These are phyloP conservation scores for Typhlomys cinereus DNA, from an alignment of 2,113 vertebrate genomes.

Conservation along the genomic window DNA sequence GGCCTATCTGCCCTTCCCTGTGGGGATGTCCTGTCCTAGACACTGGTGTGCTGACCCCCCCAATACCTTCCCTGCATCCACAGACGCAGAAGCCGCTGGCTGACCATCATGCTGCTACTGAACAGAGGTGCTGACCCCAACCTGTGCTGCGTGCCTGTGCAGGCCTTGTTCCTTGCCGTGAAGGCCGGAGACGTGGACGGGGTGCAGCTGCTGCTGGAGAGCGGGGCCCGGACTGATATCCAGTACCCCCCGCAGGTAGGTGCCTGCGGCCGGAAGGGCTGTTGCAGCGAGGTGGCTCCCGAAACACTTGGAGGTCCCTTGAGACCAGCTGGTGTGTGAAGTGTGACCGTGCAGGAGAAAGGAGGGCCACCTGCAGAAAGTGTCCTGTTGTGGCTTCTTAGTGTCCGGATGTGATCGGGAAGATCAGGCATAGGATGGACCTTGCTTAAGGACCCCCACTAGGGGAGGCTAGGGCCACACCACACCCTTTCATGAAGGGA, in stretches of 20 bases:
- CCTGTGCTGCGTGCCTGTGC: constrained; percentile 84
- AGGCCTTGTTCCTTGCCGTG: constrained; percentile 88
- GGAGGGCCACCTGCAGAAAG: not conserved
- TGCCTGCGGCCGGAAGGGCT: rapidly evolving
- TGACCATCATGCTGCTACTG: constrained; percentile 88
- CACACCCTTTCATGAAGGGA: no score
- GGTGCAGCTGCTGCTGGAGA: constrained; percentile 87
- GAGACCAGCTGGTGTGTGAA: not conserved
- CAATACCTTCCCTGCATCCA: no score
- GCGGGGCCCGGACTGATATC: constrained; percentile 87
- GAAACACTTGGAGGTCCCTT: no score
- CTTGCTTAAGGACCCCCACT: not conserved
- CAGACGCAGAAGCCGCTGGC: constrained; percentile 83
- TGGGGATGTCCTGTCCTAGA: not conserved
- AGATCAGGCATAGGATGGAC: not conserved
- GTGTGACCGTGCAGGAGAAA: not conserved
- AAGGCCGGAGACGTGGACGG: constrained; percentile 86
- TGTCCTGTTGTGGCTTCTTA: not conserved
- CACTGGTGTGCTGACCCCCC: rapidly evolving
- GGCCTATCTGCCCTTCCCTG: no score
- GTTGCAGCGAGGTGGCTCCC: no score
- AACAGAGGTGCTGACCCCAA: constrained; percentile 90
- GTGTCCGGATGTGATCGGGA: no score
- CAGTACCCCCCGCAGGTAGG: constrained; percentile 83
- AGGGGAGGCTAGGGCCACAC: not conserved